These are phyloP conservation scores for Matsumyia berberina DNA, from an alignment of 2,888 invertebrate genomes.

Conservation along the genomic window DNA sequence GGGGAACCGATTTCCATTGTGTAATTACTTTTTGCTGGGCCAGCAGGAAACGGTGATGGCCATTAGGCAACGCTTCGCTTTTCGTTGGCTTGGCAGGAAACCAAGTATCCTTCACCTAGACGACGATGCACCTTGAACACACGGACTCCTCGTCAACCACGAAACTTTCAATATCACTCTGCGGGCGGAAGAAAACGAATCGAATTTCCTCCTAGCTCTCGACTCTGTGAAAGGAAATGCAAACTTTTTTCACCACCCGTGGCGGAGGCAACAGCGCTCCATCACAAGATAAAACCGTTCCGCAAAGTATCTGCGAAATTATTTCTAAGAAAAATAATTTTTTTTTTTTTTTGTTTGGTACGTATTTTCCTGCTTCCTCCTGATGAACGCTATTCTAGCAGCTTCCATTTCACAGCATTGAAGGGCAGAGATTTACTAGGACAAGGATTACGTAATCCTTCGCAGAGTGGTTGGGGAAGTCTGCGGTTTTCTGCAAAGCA, in stretches of 20 bases:
- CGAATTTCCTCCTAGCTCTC: slow-evolving; percentile 60
- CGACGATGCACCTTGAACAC: slow-evolving; percentile 63
- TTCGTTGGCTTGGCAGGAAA: slow-evolving; percentile 35
- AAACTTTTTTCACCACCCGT: slow-evolving; percentile 45
- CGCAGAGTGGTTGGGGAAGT: slow-evolving; percentile 58
- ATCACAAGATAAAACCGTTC: slow-evolving; percentile 52
- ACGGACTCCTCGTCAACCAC: slow-evolving; percentile 35
- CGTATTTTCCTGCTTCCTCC: slow-evolving; percentile 56
- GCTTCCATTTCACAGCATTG: slow-evolving; percentile 38
- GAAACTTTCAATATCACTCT: slow-evolving; percentile 64
- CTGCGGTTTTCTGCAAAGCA: slow-evolving; percentile 56
- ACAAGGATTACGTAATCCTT: slow-evolving; percentile 66
- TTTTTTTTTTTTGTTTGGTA: background rate
- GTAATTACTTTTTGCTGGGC: slow-evolving; percentile 16
- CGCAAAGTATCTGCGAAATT: slow-evolving; percentile 52
- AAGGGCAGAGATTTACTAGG: slow-evolving; percentile 55
- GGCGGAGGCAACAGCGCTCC: slow-evolving; percentile 2
- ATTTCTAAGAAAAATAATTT: slow-evolving; percentile 43
- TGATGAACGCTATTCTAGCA: slow-evolving; percentile 45
- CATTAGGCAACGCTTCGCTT: slow-evolving; percentile 51
- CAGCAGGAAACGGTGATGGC: slow-evolving; percentile 18
- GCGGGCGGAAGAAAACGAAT: slow-evolving; percentile 67
- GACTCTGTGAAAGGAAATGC: slow-evolving; percentile 57
- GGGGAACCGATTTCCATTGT: slow-evolving; percentile 3
- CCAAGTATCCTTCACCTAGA: slow-evolving; percentile 65